Evolutionary conservation across 2,113 vertebrate species (phyloP).

Genomic region (Ursus arctos): DNA sequence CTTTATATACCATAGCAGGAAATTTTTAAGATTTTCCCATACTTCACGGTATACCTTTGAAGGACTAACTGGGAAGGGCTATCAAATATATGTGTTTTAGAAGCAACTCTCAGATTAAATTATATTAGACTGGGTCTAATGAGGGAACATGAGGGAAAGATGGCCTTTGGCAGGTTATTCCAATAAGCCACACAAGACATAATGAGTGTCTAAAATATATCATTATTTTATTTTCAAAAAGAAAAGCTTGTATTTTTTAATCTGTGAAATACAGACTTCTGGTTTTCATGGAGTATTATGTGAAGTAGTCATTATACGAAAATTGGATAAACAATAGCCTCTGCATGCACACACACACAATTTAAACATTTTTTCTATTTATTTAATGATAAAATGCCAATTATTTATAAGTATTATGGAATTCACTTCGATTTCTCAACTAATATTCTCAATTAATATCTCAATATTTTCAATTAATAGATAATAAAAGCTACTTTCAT

Average conservation of each 20-base stretch:
- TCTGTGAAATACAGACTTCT: background rate
- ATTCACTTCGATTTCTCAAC: background rate
- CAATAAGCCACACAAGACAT: background rate
- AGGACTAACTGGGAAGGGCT: background rate
- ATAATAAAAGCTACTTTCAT: background rate
- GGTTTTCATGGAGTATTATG: background rate
- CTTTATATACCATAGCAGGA: background rate
- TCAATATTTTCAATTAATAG: background rate
- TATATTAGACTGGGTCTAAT: background rate
- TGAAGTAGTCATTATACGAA: background rate
- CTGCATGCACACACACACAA: background rate
- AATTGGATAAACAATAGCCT: background rate
- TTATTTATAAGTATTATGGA: background rate
- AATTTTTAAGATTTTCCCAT: background rate
- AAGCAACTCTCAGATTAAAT: background rate
- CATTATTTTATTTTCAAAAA: slow-evolving; percentile 4
- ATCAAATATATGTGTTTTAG: background rate
- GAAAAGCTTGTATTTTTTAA: background rate
- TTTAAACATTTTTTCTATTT: background rate
- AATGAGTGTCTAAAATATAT: background rate
- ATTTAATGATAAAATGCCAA: background rate
- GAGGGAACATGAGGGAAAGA: background rate
- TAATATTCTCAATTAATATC: background rate
- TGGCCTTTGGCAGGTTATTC: background rate
- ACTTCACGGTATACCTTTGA: background rate